Evolutionary conservation across 2,888 invertebrate species (phyloP).

Genomic region (Agrochola litura): DNA sequence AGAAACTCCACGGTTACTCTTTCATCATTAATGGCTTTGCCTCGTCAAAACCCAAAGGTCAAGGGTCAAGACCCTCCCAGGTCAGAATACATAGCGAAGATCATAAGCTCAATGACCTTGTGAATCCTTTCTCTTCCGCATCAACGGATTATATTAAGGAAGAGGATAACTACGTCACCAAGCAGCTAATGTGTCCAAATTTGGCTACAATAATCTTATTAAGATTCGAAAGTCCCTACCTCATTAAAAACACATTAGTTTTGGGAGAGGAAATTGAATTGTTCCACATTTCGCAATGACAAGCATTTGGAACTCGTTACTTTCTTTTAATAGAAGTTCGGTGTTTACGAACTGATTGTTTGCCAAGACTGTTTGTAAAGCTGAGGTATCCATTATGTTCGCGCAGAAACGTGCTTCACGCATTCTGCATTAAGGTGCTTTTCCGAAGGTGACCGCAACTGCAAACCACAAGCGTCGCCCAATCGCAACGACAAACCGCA

Average conservation of each 20-base stretch:
- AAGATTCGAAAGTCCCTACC: not conserved
- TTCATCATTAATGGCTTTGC: not conserved
- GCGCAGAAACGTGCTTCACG: not conserved
- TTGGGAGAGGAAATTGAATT: slow-evolving; percentile 21
- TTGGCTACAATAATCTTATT: not conserved
- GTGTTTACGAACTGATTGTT: slow-evolving; percentile 10
- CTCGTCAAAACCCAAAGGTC: slow-evolving; percentile 3
- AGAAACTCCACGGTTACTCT: too few species aligned
- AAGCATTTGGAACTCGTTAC: slow-evolving; percentile 50
- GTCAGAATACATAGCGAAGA: not conserved
- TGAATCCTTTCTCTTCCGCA: slow-evolving; percentile 6
- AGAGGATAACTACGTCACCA: not conserved
- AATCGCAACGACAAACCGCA: not conserved
- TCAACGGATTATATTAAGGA: slow-evolving; percentile 1
- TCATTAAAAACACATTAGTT: slow-evolving; percentile 39
- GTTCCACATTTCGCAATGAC: slow-evolving; percentile 38
- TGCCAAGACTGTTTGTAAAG: slow-evolving; percentile 41
- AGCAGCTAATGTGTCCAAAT: not conserved
- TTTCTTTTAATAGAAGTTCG: slow-evolving; percentile 58
- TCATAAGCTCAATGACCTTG: not conserved
- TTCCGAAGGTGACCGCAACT: not conserved
- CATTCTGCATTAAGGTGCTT: not conserved
- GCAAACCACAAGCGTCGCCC: not conserved
- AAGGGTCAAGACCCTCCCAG: not conserved
- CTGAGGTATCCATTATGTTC: not conserved